Base-by-base conservation (phyloP, 2,888 invertebrate genomes). In the Lissocephala sabroskyi region DNA sequence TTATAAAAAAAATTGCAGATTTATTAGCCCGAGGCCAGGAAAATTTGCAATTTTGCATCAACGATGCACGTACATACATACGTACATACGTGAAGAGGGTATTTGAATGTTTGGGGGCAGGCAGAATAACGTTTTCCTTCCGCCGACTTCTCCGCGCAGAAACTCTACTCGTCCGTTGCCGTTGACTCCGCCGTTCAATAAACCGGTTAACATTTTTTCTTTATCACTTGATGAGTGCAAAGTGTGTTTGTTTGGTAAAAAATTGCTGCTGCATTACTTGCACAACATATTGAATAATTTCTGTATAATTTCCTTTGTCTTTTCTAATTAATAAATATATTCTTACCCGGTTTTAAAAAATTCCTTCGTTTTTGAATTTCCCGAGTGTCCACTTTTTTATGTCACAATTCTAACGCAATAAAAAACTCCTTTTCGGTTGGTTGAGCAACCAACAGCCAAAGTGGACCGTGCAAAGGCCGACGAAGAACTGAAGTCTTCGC, bases 201-300 rank as follows among this genome's bases (percentile, higher is more conserved):
- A 70, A 70, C 70, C 70, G 70, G 67, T 68, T 68, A 67, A 68
- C 53, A 64, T 54, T 59, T 71, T 67, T 59, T 75, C 73, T 70
- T 75, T 59, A 73, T 64, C 68, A 71, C 71, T 65, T 64, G 49
- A 54, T 73, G 49, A 62, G 51, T 62, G 70, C 62, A 73, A 59
- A 61, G 56, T 53, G 14, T 39, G 26, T 36, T 45, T 37, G 23
- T 33, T 30, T 16, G n/a, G n/a, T n/a, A n/a, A n/a, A n/a, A n/a
- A n/a, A n/a, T n/a, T n/a, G 26, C n/a, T n/a, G 23, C 23, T 7
- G 23, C 7, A 23, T 23, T 23, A 23, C 7, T 7, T 7, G 7
- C 23, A 23, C 23, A 23, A 23, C 23, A 5, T 23, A 23, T 7
- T 7, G 4, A 23, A 23, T 23, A 23, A 5, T 23, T 23, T 23